These are phyloP conservation scores for Corydoras sp. DNA, from an alignment of 2,113 vertebrate genomes.

Conservation along the genomic window DNA sequence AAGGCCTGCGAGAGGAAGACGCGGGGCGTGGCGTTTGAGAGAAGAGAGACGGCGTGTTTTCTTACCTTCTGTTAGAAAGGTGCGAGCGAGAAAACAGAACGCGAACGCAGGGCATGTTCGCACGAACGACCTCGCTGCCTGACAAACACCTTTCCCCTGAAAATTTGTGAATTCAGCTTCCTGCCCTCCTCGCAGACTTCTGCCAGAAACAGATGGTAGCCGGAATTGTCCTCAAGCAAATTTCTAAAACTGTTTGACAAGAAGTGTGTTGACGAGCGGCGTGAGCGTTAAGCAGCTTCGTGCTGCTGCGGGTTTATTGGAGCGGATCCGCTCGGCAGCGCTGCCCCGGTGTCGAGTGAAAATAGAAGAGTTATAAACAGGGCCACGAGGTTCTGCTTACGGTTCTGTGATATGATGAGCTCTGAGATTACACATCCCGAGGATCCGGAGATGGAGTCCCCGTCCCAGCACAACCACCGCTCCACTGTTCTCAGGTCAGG, in stretches of 20 bases:
- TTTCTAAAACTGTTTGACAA: conserved; percentile 63
- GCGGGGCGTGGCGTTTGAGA: not conserved
- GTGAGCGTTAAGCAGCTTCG: conserved; percentile 27
- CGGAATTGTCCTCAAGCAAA: conserved; percentile 71
- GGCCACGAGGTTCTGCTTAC: no score
- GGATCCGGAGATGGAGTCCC: no score
- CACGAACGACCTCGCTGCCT: conserved; percentile 59
- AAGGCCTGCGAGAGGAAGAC: no score
- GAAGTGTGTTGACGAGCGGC: conserved; percentile 41
- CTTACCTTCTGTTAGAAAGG: conserved; percentile 50
- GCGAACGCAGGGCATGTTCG: conserved; percentile 53
- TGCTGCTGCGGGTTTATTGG: conserved; percentile 10
- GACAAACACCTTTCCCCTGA: conserved; percentile 66
- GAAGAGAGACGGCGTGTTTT: conserved; percentile 48
- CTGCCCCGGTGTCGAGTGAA: not conserved
- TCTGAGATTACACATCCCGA: no score
- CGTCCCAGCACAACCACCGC: no score
- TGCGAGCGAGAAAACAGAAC: conserved; percentile 48
- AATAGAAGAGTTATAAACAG: not conserved
- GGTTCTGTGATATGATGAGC: no score
- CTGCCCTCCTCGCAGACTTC: conserved; percentile 55
- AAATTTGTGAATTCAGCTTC: conserved; percentile 67
- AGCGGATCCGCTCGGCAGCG: conserved; percentile 6
- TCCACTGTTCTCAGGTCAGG: no score
- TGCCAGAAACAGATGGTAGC: conserved; percentile 74